Evolutionary conservation across 1,140 invertebrate genomes (phyloP).

Genomic region (Pseudobourletiella spinata): DNA sequence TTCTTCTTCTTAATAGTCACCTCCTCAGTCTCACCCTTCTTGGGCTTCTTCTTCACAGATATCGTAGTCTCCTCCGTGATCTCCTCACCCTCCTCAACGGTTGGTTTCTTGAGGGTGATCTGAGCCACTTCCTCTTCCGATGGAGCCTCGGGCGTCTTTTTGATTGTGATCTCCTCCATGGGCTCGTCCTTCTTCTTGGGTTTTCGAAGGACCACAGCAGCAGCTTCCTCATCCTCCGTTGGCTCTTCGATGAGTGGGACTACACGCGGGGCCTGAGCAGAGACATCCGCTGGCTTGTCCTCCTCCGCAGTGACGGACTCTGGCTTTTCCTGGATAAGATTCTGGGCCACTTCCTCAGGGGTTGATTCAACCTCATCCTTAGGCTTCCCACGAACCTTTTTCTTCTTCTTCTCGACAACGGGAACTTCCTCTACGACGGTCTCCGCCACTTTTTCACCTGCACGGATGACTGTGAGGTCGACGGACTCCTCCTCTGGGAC

Average conservation of each 20-base stretch:
- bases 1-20: slow-evolving; percentile 50
- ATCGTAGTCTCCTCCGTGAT: slow-evolving; percentile 33
- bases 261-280: neutral
- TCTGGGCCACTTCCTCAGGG: neutral
- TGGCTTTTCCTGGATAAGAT: no score
- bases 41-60: slow-evolving; percentile 24
- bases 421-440: neutral
- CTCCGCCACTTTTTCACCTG: neutral
- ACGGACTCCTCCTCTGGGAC: neutral
- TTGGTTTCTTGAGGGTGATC: neutral
- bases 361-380: neutral
- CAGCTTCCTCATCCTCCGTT: neutral
- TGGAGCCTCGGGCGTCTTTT: neutral
- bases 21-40: neutral
- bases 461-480: neutral
- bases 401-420: neutral
- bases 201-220: neutral
- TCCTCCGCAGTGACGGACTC: neutral
- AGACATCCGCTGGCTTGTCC: neutral
- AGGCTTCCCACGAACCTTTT: neutral
- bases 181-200: slow-evolving; percentile 5
- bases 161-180: slow-evolving; percentile 10
- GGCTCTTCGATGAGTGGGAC: neutral
- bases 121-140: neutral
- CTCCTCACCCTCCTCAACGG: slow-evolving; percentile 36